Evolutionary conservation across 1,140 invertebrate genomes (phyloP).

Genomic region (Aphaenogaster rudis): DNA sequence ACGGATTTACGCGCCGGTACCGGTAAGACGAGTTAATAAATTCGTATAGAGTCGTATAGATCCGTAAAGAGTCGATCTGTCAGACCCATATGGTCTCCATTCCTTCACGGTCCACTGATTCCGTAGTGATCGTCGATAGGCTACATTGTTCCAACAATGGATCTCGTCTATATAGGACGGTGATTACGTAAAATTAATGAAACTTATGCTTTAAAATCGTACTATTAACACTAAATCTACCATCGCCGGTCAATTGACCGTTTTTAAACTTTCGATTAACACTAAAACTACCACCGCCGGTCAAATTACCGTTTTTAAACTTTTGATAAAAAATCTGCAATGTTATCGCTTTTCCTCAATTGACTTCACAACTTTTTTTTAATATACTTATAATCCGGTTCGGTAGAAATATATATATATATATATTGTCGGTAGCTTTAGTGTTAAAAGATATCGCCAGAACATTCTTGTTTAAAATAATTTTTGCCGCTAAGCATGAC

Average conservation of each 20-base stretch:
- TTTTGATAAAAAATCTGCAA: no score
- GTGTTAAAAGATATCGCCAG: no score
- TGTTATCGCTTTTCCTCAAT: no score
- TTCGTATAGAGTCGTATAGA: conserved; percentile 31
- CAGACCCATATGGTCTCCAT: conserved; percentile 3
- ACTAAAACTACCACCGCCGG: no score
- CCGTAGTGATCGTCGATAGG: not conserved
- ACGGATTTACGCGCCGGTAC: conserved; percentile 20
- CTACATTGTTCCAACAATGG: conserved; percentile 33
- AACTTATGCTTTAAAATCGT: not conserved
- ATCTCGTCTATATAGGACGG: not conserved
- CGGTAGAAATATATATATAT: no score
- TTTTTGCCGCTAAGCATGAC: not conserved
- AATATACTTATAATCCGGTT: no score
- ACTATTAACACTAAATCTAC: not conserved
- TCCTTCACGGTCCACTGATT: conserved; percentile 47
- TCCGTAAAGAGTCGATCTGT: conserved; percentile 46
- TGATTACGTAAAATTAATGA: not conserved
- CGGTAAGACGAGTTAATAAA: conserved; percentile 69
- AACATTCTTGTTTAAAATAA: not conserved
- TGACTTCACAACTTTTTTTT: no score
- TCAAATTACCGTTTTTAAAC: no score
- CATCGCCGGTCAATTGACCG: no score
- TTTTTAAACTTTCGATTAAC: no score
- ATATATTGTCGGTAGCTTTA: no score